phyloP scores from a whole-genome alignment of 23 tunicate genomes.

The Halocynthia roretzi region DNA sequence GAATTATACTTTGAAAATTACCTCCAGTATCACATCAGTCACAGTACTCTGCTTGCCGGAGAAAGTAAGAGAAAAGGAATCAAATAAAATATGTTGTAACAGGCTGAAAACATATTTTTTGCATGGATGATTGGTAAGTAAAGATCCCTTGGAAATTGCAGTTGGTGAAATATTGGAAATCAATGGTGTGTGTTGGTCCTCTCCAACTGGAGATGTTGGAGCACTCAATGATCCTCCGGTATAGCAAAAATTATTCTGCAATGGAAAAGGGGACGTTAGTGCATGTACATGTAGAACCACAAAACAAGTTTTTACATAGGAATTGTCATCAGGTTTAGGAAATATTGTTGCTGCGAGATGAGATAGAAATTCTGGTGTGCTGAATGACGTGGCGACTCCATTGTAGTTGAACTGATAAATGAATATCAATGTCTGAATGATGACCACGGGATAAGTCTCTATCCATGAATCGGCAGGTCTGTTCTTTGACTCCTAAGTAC shows the following conservation, averaged over 20 bases:
- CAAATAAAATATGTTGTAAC: constrained; percentile 49
- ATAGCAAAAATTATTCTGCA: background rate
- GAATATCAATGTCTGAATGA: constrained; percentile 20
- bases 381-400: constrained; percentile 6
- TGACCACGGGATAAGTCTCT: constrained; percentile 21
- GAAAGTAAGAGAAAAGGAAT: constrained; percentile 32
- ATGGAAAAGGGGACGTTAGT: too few relatives aligned
- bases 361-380: constrained; percentile 7
- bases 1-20: background rate
- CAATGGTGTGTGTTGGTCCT: background rate
- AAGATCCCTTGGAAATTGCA: constrained; percentile 3
- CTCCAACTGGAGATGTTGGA: background rate
- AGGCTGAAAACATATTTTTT: constrained; percentile 31
- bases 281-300: too few relatives aligned
- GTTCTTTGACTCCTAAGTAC: constrained; percentile 2
- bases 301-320: background rate
- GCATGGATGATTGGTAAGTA: constrained; percentile 45
- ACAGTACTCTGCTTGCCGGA: constrained; percentile 26
- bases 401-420: constrained; percentile 28
- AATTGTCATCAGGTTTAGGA: constrained; percentile 8
- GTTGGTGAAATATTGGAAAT: background rate
- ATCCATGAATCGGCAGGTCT: background rate
- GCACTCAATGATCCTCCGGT: background rate
- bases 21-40: constrained; percentile 50
- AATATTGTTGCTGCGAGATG: constrained; percentile 18